These are phyloP conservation scores for Thalassoma bifasciatum DNA, from an alignment of 2,113 vertebrate species.

Conservation along the genomic window DNA sequence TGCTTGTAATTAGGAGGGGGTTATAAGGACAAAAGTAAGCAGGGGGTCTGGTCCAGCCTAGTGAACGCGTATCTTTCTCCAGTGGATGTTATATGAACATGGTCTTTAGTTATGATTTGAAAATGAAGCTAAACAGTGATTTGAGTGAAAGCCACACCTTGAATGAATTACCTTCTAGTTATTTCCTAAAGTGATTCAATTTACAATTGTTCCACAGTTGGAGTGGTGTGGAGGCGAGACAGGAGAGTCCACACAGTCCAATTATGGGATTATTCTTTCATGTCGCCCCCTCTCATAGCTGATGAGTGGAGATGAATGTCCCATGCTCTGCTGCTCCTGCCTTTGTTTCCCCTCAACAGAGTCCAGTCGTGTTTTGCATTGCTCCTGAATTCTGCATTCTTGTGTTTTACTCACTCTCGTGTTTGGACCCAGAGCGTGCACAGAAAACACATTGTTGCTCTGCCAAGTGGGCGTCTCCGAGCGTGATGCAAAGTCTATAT, in stretches of 20 bases:
- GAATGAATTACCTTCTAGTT: background rate
- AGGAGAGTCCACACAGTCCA: constrained; percentile 45
- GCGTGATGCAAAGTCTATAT: constrained; percentile 58
- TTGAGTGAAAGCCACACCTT: background rate
- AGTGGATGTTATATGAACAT: background rate
- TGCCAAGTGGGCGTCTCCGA: constrained; percentile 69
- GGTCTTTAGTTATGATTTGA: background rate
- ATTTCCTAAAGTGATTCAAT: constrained; percentile 35
- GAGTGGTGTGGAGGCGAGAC: constrained; percentile 29
- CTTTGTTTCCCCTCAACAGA: constrained; percentile 59
- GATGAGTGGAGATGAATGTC: constrained; percentile 54
- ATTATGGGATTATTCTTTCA: constrained; percentile 65
- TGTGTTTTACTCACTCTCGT: constrained; percentile 55
- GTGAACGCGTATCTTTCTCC: no score
- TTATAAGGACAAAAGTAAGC: constrained; percentile 39
- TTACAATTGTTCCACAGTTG: background rate
- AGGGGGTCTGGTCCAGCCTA: constrained; percentile 12
- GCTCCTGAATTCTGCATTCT: constrained; percentile 51
- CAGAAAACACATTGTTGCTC: constrained; percentile 72
- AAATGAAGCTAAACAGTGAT: background rate
- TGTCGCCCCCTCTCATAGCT: constrained; percentile 31
- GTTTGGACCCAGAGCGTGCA: constrained; percentile 48
- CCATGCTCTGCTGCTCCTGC: constrained; percentile 46
- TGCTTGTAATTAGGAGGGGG: constrained; percentile 33
- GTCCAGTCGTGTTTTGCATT: constrained; percentile 22